Evolutionary conservation across 2,113 vertebrate genomes (phyloP), one percentile per base, ranked within the genome.

Genomic region (Mus spicilegus): DNA sequence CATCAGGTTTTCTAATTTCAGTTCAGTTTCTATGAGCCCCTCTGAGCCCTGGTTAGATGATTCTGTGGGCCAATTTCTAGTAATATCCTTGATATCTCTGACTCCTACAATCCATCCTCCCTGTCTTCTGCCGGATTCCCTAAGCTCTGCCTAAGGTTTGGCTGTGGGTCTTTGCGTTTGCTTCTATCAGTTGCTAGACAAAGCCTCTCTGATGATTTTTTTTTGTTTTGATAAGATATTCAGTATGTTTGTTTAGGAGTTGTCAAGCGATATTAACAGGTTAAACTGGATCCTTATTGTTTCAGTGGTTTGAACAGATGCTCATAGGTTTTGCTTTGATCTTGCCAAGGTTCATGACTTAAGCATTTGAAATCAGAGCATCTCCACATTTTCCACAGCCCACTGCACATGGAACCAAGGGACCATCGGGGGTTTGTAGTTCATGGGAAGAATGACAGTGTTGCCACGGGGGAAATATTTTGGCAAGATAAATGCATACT

Each of bases 401-500:
- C 86, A 72, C 87, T 89, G 70, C 54, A 93, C 75, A 82, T 92
- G 5, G 22, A 95, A 30, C 33, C 7, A 28, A 91, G 22, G 56
- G 77, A 72, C 54, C 58, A 49, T 1, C 70, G 42, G 65, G 69
- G 51, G 91, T 89, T 97, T 97, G 78, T 58, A 76, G 90, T 75
- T 4, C 1, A 95, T 93, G 49, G 89, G 80, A 95, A 97, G 97
- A 95, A 46, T 94, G 76, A 95, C 28, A 95, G 0, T 7, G 77
- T 81, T 24, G 2, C 56, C 72, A 0, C 54, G 49, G 51, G 81
- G 86, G 54, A 96, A 95, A 92, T 95, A 78, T 95, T 97, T 65
- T 96, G 94, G 95, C 81, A 96, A 92, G 81, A 93, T 51, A 58
- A 61, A 91, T 49, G 70, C 90, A 75, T 36, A 95, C 82, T 95